Percentiles rank a stretch among this genome's conserved stretches.
phyloP scores from a whole-genome alignment of 2,113 vertebrate species.

The Ammodytes marinus region DNA sequence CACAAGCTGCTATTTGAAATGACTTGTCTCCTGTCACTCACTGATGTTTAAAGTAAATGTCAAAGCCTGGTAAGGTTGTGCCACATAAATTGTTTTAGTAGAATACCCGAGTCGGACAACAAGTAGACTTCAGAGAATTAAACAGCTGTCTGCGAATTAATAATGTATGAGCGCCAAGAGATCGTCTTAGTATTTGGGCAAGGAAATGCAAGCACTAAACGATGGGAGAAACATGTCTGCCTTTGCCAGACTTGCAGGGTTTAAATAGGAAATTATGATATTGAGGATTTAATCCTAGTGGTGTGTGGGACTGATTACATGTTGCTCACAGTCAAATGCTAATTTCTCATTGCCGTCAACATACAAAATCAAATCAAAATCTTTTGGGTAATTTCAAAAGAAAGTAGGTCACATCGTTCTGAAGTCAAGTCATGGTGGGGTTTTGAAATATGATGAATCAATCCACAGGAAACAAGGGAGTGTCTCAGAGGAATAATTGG shows the following conservation, averaged over 20 bases:
- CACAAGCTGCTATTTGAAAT: constrained; percentile 41
- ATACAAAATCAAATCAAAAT: constrained; percentile 25
- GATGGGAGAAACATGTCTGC: constrained; percentile 32
- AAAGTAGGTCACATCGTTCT: constrained; percentile 39
- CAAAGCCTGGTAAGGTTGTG: constrained; percentile 25
- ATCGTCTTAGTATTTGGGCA: constrained; percentile 25
- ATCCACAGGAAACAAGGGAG: constrained; percentile 22
- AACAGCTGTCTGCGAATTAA: constrained; percentile 63
- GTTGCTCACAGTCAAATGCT: neutral
- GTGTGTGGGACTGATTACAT: neutral
- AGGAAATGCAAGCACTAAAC: constrained; percentile 42
- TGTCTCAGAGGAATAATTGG: constrained; percentile 38
- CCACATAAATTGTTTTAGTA: constrained; percentile 41
- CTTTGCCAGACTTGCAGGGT: constrained; percentile 40
- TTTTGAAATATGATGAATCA: constrained; percentile 50
- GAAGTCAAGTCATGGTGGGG: constrained; percentile 24
- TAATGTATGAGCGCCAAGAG: constrained; percentile 41
- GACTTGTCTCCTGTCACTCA: constrained; percentile 30
- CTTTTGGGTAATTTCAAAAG: constrained; percentile 10
- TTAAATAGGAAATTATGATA: constrained; percentile 39
- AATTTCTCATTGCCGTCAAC: constrained; percentile 1
- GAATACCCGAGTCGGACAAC: constrained; percentile 51
- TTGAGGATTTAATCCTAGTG: constrained; percentile 35
- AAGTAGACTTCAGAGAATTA: constrained; percentile 60
- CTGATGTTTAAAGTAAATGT: constrained; percentile 19